Conservation (phyloP, 2,797 vertebrate genomes). For the Alcedo quadribrachys region DNA sequence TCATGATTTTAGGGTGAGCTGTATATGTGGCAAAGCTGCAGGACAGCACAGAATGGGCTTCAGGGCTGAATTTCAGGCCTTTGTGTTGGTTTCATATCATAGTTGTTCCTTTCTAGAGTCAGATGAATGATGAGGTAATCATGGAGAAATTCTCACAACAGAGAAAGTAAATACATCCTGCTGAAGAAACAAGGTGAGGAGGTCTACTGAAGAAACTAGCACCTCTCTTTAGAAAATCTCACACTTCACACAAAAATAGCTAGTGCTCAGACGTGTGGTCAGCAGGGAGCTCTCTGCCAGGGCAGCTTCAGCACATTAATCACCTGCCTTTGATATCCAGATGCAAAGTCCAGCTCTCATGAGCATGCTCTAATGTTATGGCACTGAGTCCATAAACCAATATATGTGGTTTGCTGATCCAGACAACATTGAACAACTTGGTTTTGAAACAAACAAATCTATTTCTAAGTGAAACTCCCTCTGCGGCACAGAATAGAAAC, state of each 20-base stretch:
- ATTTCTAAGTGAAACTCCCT: neutral
- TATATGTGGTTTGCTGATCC: neutral
- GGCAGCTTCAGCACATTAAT: neutral
- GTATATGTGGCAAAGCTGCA: neutral
- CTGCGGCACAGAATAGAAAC: neutral
- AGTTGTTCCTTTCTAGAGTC: neutral
- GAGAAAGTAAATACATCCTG: neutral
- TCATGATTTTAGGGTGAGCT: neutral
- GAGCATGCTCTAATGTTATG: neutral
- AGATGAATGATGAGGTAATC: neutral
- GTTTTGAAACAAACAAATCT: conserved; percentile 9
- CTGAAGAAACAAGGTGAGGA: neutral
- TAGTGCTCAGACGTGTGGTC: neutral
- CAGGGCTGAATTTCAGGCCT: neutral
- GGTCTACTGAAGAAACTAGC: neutral
- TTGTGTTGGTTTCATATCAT: neutral
- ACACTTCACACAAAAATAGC: conserved; percentile 12
- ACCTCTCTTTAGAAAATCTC: conserved; percentile 1
- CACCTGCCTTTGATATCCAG: neutral
- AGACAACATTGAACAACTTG: neutral
- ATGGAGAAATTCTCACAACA: neutral
- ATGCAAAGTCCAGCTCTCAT: neutral
- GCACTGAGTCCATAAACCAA: neutral
- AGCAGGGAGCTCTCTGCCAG: neutral
- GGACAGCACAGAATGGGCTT: neutral